These are phyloP conservation scores for Agelastica alni DNA, from an alignment of 2,888 invertebrate species.

Conservation along the genomic window DNA sequence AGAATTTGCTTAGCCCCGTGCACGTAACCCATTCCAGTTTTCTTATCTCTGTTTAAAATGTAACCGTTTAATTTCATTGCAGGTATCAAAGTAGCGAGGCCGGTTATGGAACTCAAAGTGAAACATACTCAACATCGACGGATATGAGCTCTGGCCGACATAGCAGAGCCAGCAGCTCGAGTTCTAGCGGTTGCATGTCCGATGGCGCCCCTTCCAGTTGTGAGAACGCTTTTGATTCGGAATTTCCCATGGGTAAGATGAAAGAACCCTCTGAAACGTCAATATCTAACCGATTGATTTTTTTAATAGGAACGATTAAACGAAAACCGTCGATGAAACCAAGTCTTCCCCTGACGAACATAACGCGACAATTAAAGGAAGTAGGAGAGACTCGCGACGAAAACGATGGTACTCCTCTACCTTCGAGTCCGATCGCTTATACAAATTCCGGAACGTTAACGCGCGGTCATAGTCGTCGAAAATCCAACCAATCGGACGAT, in stretches of 20 bases:
- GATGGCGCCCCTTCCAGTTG: constrained; percentile 77
- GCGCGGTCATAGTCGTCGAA: constrained; percentile 60
- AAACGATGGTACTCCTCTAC: constrained; percentile 58
- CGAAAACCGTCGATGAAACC: constrained; percentile 92
- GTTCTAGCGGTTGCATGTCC: constrained; percentile 83
- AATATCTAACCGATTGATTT: not conserved
- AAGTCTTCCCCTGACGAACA: constrained; percentile 86
- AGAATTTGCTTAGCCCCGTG: too few species aligned
- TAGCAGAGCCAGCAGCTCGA: constrained; percentile 81
- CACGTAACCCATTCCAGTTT: too few species aligned
- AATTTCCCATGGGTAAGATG: constrained; percentile 70
- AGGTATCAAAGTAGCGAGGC: constrained; percentile 52
- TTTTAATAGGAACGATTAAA: constrained; percentile 87
- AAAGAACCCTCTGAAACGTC: not conserved
- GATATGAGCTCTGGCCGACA: constrained; percentile 61
- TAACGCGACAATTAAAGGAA: constrained; percentile 87
- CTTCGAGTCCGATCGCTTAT: constrained; percentile 50
- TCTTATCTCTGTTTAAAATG: too few species aligned
- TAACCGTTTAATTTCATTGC: constrained; percentile 16
- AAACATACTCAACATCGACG: constrained; percentile 54
- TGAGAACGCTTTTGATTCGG: constrained; percentile 73
- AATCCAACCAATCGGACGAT: constrained; percentile 53
- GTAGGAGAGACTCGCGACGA: constrained; percentile 75
- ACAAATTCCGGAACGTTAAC: constrained; percentile 58
- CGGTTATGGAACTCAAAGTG: constrained; percentile 55